Evolutionary conservation across 2,888 invertebrate species (phyloP), one percentile per base, ranked within the genome.

Genomic region (Cantharis flavilabris): DNA sequence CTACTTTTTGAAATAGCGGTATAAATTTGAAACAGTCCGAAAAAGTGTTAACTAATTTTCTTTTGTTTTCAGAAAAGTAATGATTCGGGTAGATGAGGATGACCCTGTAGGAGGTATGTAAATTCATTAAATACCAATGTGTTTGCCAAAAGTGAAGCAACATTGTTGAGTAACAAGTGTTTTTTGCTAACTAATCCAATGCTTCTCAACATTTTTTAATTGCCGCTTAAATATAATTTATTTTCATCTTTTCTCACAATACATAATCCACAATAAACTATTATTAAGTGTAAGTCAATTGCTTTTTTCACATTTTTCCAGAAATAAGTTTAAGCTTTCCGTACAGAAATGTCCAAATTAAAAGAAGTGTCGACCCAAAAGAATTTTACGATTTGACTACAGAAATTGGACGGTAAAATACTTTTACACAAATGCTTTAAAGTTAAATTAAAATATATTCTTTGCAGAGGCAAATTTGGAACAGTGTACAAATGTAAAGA

Each of bases 401-500:
- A 76, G 97, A 98, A 89, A 94, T 98, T 84, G 98, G 98, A 88
- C 94, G 97, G 98, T 98, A 67, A 67, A 65, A n/a, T n/a, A 49
- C 7, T 90, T 92, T 87, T 80, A 75, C n/a, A 67, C 63, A 63
- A 70, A 74, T 69, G 63, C 62, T 30, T 67, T 69, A 72, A 30
- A 71, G 9, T 11, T 1, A 7, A 11, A 11, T 64, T 28, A 9
- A 14, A 23, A 70, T 64, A 62, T 33, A 30, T 72, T 72, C 20
- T 62, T 49, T 49, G n/a, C 90, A 98, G 98, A 86, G 98, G 98
- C 4, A 98, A 98, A 91, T 98, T 98, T 89, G 98, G 98, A 78
- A 97, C 97, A 62, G 98, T 99, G 64, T 98, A 96, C 90, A 93
- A 94, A 86, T 98, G 98, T 89, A 92, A 92, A 72, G 98, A 98